Percentiles rank a stretch among this genome's conserved stretches.
Conservation (phyloP, 2,888 invertebrate species). For the Rhabditoides inermis region DNA sequence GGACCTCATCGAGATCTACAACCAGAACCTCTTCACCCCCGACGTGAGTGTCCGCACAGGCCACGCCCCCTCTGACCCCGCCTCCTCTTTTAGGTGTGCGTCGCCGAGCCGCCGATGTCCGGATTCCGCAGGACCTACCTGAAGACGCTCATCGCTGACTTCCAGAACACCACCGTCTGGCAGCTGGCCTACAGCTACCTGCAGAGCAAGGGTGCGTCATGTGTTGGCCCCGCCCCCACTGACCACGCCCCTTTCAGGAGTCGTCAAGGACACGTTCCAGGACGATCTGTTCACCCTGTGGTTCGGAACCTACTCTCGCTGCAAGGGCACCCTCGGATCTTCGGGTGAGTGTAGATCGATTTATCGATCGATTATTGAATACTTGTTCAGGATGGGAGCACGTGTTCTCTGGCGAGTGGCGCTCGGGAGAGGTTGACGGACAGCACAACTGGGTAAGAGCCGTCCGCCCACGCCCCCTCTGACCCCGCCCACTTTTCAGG, state of each 20-base stretch:
- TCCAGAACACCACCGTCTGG: slow-evolving; percentile 40
- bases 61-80: no score
- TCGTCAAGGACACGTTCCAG: slow-evolving; percentile 31
- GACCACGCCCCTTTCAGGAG: no score
- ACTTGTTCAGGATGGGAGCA: slow-evolving; percentile 48
- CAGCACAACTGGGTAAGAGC: slow-evolving; percentile 49
- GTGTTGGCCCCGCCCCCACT: no score
- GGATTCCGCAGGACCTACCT: slow-evolving; percentile 33
- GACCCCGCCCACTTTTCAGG: slow-evolving; percentile 1
- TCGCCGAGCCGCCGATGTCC: slow-evolving; percentile 33
- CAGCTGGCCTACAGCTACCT: slow-evolving; percentile 38
- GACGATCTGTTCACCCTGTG: slow-evolving; percentile 38
- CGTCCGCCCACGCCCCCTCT: background rate
- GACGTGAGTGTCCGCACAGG: slow-evolving; percentile 22
- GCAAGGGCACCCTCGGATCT: slow-evolving; percentile 35
- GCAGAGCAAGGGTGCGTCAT: slow-evolving; percentile 16
- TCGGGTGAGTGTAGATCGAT: slow-evolving; percentile 22
- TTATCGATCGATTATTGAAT: no score
- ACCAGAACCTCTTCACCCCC: slow-evolving; percentile 34
- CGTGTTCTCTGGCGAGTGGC: slow-evolving; percentile 49
- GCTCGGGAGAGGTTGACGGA: slow-evolving; percentile 34
- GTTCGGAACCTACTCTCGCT: slow-evolving; percentile 48
- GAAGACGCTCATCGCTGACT: slow-evolving; percentile 29
- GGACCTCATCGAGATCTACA: slow-evolving; percentile 36
- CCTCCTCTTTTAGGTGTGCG: slow-evolving; percentile 39